Conservation (phyloP, 2,797 vertebrate species). For the Muscicapa comitata region DNA sequence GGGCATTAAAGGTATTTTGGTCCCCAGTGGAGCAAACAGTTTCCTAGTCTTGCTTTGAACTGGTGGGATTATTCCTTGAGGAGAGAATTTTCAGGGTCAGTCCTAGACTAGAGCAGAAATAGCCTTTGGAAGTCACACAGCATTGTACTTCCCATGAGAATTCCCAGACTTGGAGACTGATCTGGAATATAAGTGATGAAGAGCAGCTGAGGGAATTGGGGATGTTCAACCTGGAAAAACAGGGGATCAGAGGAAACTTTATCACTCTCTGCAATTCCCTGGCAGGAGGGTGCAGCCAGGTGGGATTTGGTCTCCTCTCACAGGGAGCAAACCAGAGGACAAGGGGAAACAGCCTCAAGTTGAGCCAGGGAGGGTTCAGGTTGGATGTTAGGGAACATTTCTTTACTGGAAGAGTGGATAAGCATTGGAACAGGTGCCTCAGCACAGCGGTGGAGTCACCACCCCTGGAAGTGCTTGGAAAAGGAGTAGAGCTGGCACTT, state of each 20-base stretch:
- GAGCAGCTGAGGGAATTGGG: not conserved
- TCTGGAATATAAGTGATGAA: not conserved
- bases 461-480: too few relatives aligned
- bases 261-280: not conserved
- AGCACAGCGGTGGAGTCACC: not conserved
- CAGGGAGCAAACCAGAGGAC: accelerated
- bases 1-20: not conserved
- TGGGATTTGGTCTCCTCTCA: accelerated
- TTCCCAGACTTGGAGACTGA: accelerated
- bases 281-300: not conserved
- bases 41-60: not conserved
- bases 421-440: not conserved
- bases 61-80: not conserved
- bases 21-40: not conserved
- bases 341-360: not conserved
- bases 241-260: accelerated
- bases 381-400: not conserved
- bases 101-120: not conserved
- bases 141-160: not conserved
- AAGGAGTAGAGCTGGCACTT: not conserved
- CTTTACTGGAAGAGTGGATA: not conserved
- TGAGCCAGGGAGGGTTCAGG: not conserved
- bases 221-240: not conserved
- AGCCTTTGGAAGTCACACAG: not conserved
- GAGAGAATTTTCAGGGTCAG: not conserved